Percentiles rank a stretch among this genome's conserved stretches.
phyloP scores from a whole-genome alignment of 2,113 vertebrate genomes.

The Anseranas semipalmata region DNA sequence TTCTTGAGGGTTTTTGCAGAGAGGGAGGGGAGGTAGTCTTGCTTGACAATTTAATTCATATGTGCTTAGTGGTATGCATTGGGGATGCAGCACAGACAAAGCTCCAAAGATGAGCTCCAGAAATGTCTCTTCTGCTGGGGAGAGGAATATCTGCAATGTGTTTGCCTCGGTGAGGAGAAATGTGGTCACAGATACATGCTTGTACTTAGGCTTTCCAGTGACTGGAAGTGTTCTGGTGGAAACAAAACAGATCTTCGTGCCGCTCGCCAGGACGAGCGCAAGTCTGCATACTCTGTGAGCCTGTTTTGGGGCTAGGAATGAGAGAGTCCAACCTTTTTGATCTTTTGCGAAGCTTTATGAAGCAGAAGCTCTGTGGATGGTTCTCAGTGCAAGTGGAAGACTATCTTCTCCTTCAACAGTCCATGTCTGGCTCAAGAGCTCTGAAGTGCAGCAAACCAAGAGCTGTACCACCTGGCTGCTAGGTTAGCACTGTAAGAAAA shows the following conservation, averaged over 20 bases:
- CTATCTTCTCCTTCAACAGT: neutral
- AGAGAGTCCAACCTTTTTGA: neutral
- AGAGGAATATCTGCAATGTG: neutral
- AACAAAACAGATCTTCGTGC: neutral
- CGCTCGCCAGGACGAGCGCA: fast-evolving
- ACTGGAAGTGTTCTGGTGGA: neutral
- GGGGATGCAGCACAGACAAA: neutral
- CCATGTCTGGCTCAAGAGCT: neutral
- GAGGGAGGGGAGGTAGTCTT: neutral
- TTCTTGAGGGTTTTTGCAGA: slow-evolving; percentile 20
- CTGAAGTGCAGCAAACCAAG: neutral
- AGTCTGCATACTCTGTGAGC: neutral
- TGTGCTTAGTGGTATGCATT: neutral
- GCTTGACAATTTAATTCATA: slow-evolving; percentile 7
- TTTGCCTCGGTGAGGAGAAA: neutral
- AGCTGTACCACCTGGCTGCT: neutral
- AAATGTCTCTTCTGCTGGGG: neutral
- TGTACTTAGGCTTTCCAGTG: neutral
- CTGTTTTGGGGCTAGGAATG: neutral
- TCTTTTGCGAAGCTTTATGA: neutral
- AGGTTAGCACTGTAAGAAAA: neutral
- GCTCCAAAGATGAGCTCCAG: neutral
- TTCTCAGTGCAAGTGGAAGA: neutral
- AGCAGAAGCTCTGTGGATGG: neutral
- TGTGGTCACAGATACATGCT: neutral